Evolutionary conservation across 2,113 vertebrate species (phyloP), one percentile per base, ranked within the genome.

Genomic region (Oreochromis niloticus): DNA sequence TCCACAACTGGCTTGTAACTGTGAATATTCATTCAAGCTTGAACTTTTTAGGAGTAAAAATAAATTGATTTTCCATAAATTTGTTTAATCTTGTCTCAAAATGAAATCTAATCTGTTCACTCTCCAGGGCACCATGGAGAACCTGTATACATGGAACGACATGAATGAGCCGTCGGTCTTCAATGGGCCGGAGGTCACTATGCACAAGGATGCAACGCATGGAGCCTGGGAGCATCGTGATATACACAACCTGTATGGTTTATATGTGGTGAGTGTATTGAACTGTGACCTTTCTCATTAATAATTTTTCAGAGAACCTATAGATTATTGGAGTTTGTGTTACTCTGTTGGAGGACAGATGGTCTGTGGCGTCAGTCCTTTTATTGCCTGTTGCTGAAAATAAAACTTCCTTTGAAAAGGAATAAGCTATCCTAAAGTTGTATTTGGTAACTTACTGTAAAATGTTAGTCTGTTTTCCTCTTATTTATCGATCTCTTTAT

Each of bases 91-190:
- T 61, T 9, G 1, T 48, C 17, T 79, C 1, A 1, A 83, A 8
- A 56, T 78, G 39, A n/a, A 10, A 43, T 48, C 4, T 59, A 22
- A 36, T 86, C 48, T 83, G 52, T 75, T 19, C 5, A 1, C 34
- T 79, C 1, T 82, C 61, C 87, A 99, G 98, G 98, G 97, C 14
- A 96, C 97, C 10, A 96, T 95, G 95, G 96, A 97, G 56, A 98
- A 98, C 86, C 92, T 98, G 24, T 97, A 96, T 80, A 95, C 97
- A 0, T 99, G 98, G 98, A 99, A 99, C 3, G 98, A 99, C 89
- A 99, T 99, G 98, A 99, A 98, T 0, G 98, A 99, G 84, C 98
- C 98, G 0, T 98, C 98, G 0, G 97, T 99, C 39, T 99, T 99
- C 86, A 99, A 97, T 1, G 98, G 98, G 14, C 98, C 97, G 0